These are phyloP conservation scores for Butorides virescens DNA, from an alignment of 2,113 vertebrate genomes.

Conservation along the genomic window DNA sequence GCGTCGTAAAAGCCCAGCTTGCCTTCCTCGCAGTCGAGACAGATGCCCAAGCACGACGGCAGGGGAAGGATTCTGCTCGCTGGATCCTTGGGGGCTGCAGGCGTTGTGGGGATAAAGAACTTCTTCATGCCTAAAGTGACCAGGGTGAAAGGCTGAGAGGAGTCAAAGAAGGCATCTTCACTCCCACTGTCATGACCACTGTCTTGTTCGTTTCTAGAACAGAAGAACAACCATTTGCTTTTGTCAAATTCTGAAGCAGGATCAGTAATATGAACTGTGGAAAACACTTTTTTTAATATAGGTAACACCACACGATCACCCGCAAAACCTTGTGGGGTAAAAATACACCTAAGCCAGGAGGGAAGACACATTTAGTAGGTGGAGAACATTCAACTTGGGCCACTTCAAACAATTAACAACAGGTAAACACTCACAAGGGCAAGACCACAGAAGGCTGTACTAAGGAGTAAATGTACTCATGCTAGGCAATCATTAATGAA, in stretches of 20 bases:
- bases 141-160: slow-evolving; percentile 89
- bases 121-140: slow-evolving; percentile 94
- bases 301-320: not conserved
- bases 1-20: slow-evolving; percentile 89
- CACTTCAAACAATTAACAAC: not conserved
- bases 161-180: slow-evolving; percentile 89
- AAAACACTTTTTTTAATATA: not conserved
- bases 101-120: slow-evolving; percentile 88
- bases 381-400: not conserved
- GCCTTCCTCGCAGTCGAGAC: slow-evolving; percentile 88
- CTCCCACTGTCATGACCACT: slow-evolving; percentile 97
- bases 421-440: not conserved
- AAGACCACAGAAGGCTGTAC: not conserved
- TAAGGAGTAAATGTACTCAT: not conserved
- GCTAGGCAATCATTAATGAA: not conserved
- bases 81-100: slow-evolving; percentile 73
- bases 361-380: not conserved
- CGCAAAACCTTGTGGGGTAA: not conserved
- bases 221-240: not conserved
- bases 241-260: not conserved
- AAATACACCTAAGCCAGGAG: not conserved
- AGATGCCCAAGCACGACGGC: slow-evolving; percentile 87
- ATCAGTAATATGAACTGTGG: not conserved
- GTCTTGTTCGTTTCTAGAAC: slow-evolving; percentile 90
- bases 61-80: slow-evolving; percentile 84